These are phyloP conservation scores for Pelecanus crispus DNA, from an alignment of 2,113 vertebrate genomes.

Conservation along the genomic window DNA sequence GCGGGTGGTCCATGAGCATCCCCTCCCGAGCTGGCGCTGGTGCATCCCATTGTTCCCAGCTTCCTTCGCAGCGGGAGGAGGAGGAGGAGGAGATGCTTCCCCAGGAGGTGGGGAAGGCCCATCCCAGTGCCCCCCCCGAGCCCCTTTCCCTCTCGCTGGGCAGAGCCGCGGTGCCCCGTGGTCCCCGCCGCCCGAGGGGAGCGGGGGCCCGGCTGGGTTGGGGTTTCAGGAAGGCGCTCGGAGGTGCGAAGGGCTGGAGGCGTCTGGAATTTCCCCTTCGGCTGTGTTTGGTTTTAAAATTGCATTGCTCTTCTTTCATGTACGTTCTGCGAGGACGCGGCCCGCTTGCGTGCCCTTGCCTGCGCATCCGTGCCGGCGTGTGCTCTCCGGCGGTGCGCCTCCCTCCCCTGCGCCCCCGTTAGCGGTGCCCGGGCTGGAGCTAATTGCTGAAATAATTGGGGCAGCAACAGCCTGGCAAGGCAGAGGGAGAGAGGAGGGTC, in stretches of 20 bases:
- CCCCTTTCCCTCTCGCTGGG: neutral
- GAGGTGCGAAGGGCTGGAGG: neutral
- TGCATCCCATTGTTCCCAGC: neutral
- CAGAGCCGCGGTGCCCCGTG: fast-evolving
- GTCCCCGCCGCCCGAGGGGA: neutral
- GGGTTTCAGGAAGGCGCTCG: neutral
- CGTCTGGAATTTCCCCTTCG: slow-evolving; percentile 23
- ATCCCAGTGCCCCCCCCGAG: neutral
- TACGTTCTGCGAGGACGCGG: fast-evolving
- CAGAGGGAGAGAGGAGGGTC: neutral
- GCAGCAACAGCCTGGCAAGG: neutral
- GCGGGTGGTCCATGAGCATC: neutral
- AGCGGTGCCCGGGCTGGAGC: neutral
- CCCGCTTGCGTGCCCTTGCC: neutral
- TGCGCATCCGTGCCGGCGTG: fast-evolving
- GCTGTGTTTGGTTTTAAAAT: neutral
- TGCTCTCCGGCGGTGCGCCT: neutral
- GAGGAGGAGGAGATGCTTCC: neutral
- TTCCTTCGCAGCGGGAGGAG: neutral
- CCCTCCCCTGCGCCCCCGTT: neutral
- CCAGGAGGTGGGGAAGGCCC: neutral
- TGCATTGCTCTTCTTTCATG: neutral
- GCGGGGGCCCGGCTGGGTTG: neutral
- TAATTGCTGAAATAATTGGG: neutral
- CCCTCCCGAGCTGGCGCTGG: neutral